A percentile compares a stretch with the other conserved stretches of the same genome.
Evolutionary conservation across 2,888 invertebrate genomes (phyloP).

Genomic region (Leptogaster cylindrica): DNA sequence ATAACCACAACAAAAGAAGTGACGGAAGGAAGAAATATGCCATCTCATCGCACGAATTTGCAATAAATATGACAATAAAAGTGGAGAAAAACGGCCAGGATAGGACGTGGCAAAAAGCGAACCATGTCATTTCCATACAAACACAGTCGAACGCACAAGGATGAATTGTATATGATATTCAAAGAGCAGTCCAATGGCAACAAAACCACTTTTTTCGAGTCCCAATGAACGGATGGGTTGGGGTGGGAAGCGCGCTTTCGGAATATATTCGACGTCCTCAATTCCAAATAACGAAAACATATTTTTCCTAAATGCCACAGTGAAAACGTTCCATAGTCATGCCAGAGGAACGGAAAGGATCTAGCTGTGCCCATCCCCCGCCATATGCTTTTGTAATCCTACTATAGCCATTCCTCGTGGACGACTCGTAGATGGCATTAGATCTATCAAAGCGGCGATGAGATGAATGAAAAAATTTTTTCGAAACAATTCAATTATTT

Average conservation of each 20-base stretch:
- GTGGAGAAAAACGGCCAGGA: conserved; percentile 16
- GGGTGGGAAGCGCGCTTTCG: not conserved
- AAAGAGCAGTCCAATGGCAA: conserved; percentile 39
- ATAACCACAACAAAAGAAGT: conserved; percentile 39
- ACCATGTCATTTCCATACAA: conserved; percentile 38
- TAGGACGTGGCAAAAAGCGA: conserved; percentile 34
- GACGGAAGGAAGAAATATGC: conserved; percentile 43
- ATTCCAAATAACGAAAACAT: conserved; percentile 41
- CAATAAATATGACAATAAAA: conserved; percentile 47
- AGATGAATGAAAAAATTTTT: conserved; percentile 8
- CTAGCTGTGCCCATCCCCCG: not conserved
- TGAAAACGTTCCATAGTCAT: not conserved
- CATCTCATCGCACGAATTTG: conserved; percentile 45
- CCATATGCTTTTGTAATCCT: not conserved
- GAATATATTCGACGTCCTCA: conserved; percentile 39
- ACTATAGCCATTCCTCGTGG: not conserved
- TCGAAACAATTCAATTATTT: conserved; percentile 45
- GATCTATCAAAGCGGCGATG: conserved; percentile 4
- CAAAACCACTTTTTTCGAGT: not conserved
- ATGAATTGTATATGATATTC: conserved; percentile 41
- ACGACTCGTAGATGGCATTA: conserved; percentile 9
- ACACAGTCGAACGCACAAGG: not conserved
- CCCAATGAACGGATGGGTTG: not conserved
- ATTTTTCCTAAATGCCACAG: conserved; percentile 33
- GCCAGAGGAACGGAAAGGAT: not conserved